Percentiles rank a stretch among this genome's conserved stretches.
phyloP scores from a whole-genome alignment of 2,113 vertebrate species.

The Pholis gunnellus region DNA sequence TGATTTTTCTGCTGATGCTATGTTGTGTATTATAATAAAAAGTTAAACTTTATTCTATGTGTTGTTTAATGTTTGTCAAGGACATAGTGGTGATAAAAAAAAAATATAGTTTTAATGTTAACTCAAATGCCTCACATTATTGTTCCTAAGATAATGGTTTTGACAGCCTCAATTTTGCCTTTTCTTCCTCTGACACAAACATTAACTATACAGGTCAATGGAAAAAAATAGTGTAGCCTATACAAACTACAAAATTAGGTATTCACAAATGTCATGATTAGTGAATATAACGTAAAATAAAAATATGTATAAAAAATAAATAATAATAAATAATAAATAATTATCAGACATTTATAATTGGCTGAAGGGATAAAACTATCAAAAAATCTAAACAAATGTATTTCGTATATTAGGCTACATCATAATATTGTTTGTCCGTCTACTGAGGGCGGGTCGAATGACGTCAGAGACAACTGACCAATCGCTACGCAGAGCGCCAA shows the following conservation, averaged over 20 bases:
- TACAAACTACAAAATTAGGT: background rate
- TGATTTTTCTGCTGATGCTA: background rate
- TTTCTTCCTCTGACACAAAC: background rate
- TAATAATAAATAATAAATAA: background rate
- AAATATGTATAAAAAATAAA: background rate
- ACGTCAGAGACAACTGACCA: conserved; percentile 49
- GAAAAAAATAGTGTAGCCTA: background rate
- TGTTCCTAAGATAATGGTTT: background rate
- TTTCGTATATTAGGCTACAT: background rate
- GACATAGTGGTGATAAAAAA: background rate
- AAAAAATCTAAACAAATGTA: background rate
- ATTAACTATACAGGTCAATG: no score
- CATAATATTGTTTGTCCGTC: background rate
- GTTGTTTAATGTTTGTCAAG: conserved; percentile 1
- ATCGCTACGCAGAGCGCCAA: conserved; percentile 65
- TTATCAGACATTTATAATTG: background rate
- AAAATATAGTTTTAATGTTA: background rate
- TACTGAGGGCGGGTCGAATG: background rate
- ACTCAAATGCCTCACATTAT: background rate
- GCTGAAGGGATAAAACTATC: background rate
- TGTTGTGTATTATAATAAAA: background rate
- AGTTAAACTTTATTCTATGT: background rate
- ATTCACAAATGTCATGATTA: background rate
- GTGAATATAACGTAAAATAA: background rate
- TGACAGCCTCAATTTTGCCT: background rate